These are phyloP conservation scores for Myxocyprinus asiaticus DNA, from an alignment of 2,113 vertebrate genomes.

Conservation along the genomic window DNA sequence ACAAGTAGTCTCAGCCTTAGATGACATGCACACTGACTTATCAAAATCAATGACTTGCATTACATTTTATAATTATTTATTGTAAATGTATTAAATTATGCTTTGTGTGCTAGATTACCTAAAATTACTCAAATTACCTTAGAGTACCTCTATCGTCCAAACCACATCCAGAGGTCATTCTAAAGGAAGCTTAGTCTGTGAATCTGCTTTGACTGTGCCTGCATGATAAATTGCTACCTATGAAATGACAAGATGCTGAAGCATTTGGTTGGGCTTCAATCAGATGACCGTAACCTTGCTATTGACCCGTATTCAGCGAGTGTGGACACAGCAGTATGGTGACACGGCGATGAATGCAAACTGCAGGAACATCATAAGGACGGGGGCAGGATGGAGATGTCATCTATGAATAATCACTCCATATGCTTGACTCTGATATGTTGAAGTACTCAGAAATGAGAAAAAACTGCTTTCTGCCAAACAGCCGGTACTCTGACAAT, in stretches of 20 bases:
- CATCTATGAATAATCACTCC: slow-evolving; percentile 43
- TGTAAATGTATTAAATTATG: too few species aligned
- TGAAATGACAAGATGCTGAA: slow-evolving; percentile 11
- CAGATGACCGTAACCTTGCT: slow-evolving; percentile 44
- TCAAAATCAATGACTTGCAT: too few species aligned
- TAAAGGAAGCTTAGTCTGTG: slow-evolving; percentile 9
- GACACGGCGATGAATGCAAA: slow-evolving; percentile 44
- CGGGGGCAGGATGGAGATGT: slow-evolving; percentile 42
- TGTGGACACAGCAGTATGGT: slow-evolving; percentile 22
- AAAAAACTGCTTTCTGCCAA: slow-evolving; percentile 36
- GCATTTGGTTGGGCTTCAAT: slow-evolving; percentile 26
- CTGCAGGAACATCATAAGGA: slow-evolving; percentile 15
- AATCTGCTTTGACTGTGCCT: not conserved
- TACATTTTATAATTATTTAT: too few species aligned
- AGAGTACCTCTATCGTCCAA: slow-evolving; percentile 8
- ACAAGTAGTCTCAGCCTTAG: too few species aligned
- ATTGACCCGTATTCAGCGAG: slow-evolving; percentile 46
- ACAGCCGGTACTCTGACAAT: slow-evolving; percentile 4
- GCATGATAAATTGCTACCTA: slow-evolving; percentile 33
- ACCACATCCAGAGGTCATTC: slow-evolving; percentile 5
- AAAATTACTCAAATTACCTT: too few species aligned
- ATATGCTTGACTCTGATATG: slow-evolving; percentile 22
- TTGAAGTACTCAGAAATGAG: slow-evolving; percentile 33
- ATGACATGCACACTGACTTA: too few species aligned
- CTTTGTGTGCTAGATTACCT: too few species aligned